Evolutionary conservation across 1,140 invertebrate genomes (phyloP).

Genomic region (Platorchestia sp.): DNA sequence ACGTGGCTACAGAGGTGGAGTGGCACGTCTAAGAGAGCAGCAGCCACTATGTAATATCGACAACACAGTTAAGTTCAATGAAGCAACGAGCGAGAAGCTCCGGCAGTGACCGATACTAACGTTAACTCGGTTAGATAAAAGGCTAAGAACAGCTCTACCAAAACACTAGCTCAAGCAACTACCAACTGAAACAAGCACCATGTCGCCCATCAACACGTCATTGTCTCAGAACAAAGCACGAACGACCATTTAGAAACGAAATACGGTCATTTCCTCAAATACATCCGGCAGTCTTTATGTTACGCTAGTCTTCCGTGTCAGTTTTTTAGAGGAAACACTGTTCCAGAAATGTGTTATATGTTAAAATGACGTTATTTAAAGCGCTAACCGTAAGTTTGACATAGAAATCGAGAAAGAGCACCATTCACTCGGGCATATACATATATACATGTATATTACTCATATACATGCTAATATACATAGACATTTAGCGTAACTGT

Average conservation of each 20-base stretch:
- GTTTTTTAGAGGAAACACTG: too few species aligned
- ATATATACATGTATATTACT: not conserved
- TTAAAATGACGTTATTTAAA: too few species aligned
- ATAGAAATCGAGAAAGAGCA: not conserved
- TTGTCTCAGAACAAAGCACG: not conserved
- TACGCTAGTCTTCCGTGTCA: too few species aligned
- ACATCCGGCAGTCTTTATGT: not conserved
- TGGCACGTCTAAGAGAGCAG: not conserved
- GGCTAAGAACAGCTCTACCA: not conserved
- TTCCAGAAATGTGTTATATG: too few species aligned
- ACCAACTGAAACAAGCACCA: not conserved
- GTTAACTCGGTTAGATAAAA: not conserved
- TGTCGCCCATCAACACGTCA: not conserved
- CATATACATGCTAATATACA: not conserved
- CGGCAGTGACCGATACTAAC: conserved; percentile 17
- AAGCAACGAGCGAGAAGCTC: conserved; percentile 2
- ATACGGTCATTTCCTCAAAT: not conserved
- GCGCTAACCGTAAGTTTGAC: not conserved
- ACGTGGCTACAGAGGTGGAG: not conserved
- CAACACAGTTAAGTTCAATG: not conserved
- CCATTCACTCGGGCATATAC: not conserved
- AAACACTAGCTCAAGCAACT: not conserved
- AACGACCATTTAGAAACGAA: not conserved
- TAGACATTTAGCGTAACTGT: not conserved
- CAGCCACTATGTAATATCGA: too few species aligned